phyloP scores from a whole-genome alignment of 2,888 invertebrate genomes.

The Drosophila longiperda region DNA sequence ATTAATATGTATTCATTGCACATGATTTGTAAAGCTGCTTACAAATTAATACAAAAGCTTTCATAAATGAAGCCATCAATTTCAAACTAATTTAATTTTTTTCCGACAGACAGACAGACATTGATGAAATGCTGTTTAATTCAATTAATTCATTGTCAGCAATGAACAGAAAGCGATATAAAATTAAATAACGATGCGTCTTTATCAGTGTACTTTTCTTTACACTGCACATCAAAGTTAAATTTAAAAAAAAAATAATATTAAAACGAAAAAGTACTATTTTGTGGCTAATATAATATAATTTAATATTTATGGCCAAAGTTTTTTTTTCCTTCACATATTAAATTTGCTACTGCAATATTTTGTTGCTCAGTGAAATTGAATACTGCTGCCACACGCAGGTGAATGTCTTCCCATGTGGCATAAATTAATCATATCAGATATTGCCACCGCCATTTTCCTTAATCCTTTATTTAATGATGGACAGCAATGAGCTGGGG shows the following conservation, averaged over 20 bases:
- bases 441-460: slow-evolving; percentile 42
- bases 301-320: neutral
- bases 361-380: slow-evolving; percentile 47
- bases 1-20: slow-evolving; percentile 4
- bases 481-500: slow-evolving; percentile 50
- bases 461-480: slow-evolving; percentile 66
- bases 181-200: slow-evolving; percentile 64
- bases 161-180: slow-evolving; percentile 42
- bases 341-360: neutral
- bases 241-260: no score
- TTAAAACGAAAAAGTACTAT: neutral
- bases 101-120: slow-evolving; percentile 15
- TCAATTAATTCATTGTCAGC: slow-evolving; percentile 59
- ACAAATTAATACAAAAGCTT: neutral
- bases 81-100: slow-evolving; percentile 29
- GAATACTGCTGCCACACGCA: slow-evolving; percentile 3
- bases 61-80: slow-evolving; percentile 6
- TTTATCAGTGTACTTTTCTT: slow-evolving; percentile 2
- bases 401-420: slow-evolving; percentile 50
- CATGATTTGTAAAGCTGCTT: slow-evolving; percentile 3
- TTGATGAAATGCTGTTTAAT: slow-evolving; percentile 36
- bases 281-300: neutral
- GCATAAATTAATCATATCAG: slow-evolving; percentile 69
- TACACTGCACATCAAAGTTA: slow-evolving; percentile 19
- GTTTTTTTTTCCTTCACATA: neutral